A percentile compares a stretch with the other conserved stretches of the same genome.
These are phyloP conservation scores for Melinaea menophilus DNA, from an alignment of 2,888 invertebrate species.

Conservation along the genomic window DNA sequence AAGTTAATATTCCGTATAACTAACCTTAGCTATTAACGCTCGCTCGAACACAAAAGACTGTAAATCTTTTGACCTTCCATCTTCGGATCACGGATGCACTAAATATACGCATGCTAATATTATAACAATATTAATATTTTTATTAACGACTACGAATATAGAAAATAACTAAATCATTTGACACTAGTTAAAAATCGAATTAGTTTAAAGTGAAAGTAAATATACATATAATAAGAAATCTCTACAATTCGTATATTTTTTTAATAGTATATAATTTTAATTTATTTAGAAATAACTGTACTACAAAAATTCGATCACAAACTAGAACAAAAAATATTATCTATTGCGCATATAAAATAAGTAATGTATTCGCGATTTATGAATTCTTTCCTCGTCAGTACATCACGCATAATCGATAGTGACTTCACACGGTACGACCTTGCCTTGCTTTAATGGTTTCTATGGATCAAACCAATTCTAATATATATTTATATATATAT, in stretches of 20 bases:
- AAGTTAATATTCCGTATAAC: not conserved
- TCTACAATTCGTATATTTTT: no score
- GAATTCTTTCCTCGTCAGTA: constrained; percentile 42
- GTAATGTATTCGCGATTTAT: constrained; percentile 26
- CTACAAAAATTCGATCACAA: no score
- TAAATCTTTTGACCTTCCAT: constrained; percentile 61
- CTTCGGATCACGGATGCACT: constrained; percentile 44
- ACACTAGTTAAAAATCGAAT: no score
- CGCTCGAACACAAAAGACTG: constrained; percentile 52
- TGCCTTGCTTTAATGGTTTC: constrained; percentile 66
- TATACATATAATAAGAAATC: no score
- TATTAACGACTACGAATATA: no score
- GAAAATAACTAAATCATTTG: no score
- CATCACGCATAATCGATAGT: constrained; percentile 45
- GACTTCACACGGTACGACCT: constrained; percentile 67
- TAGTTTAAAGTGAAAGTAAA: no score
- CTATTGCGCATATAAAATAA: constrained; percentile 13
- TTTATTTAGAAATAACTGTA: no score
- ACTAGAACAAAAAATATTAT: not conserved
- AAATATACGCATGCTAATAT: constrained; percentile 20
- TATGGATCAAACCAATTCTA: constrained; percentile 52
- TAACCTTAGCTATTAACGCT: constrained; percentile 34
- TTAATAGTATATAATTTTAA: no score
- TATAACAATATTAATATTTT: constrained; percentile 9
- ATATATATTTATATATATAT: constrained; percentile 53